Evolutionary conservation across 2,797 vertebrate genomes (phyloP), one percentile per base, ranked within the genome.

Genomic region (Lepilemur ruficaudatus): DNA sequence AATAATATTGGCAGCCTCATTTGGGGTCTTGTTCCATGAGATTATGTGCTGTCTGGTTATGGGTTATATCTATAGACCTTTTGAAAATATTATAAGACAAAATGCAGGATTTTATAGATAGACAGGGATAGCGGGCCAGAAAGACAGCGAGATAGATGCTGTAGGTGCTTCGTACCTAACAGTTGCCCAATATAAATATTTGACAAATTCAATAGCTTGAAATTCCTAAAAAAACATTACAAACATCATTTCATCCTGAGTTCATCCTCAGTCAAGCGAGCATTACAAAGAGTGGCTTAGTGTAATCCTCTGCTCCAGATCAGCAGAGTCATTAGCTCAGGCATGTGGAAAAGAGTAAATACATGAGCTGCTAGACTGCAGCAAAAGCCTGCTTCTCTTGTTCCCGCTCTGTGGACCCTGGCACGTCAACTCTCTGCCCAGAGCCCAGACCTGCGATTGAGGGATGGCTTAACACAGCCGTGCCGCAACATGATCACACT

Each of bases 201-300:
- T 96, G 93, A 93, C 63, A 93, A 95, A 96, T 91, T 89, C 93
- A 88, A 65, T 92, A 65, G 38, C 59, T 78, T 96, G 78, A 67
- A 86, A 67, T 98, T 96, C 61, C 93, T 93, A 95, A 94, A 97
- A 97, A 94, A 97, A 93, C 86, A 93, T 97, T 97, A 93, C 94
- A 97, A 97, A 97, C 97, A 93, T 61, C 28, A 89, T 98, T 98
- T 98, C 97, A 98, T 97, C 96, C 89, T 81, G 76, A 97, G 97
- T 98, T 98, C 72, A 94, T 98, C 79, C 97, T 97, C 97, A 98
- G 98, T 97, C 92, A 97, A 95, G 97, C 86, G 96, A 96, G 89
- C 80, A 76, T 97, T 85, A 90, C 97, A 97, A 97, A 97, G 96
- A 97, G 78, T 97, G 96, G 55, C 97, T 97, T 98, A 98, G 91